Evolutionary conservation across 2,888 invertebrate genomes (phyloP), one percentile per base, ranked within the genome.

Genomic region (Lysandra bellargus): DNA sequence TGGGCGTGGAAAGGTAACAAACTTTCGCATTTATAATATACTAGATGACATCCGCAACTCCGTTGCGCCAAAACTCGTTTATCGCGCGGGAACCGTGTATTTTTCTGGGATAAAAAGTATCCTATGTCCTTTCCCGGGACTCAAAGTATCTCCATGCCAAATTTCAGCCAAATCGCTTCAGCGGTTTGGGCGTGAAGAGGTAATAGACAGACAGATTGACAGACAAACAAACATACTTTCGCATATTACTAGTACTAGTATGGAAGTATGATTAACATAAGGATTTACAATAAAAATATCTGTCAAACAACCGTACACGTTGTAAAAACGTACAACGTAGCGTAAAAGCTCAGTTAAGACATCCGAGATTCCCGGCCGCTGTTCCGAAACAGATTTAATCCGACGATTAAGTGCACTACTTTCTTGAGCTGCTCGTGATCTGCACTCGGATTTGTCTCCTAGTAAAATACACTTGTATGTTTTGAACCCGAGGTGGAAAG

Each of bases 351-450:
- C 76, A 75, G 76, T 76, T 76, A 76, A 76, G 76, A 76, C 76
- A 76, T 76, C 76, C 57, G 82, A 84, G 83, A 84, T 84, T 84
- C 84, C 85, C 85, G 86, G 85, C 85, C 84, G 80, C 81, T 83
- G 82, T 85, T 86, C 85, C 85, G 86, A 83, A 82, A 80, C 84
- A 83, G 84, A 81, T 84, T 85, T 86, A 88, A 87, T 87, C 85
- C 86, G 84, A 83, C 86, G 83, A 85, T 85, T 86, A 86, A 85
- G 84, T 83, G 82, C 82, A 82, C 84, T 82, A 83, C 79, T 80
- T 77, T 79, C 73, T 75, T 49, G 49, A 64, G 76, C 75, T 61
- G 64, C 75, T 79, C 64, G 33, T 14, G 53, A 76, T 76, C 53
- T 44, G 30, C 76, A 57, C 75, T 61, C 23, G 53, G 78, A 78